phyloP scores from a whole-genome alignment of 2,797 vertebrate genomes.

The Paguma larvata region DNA sequence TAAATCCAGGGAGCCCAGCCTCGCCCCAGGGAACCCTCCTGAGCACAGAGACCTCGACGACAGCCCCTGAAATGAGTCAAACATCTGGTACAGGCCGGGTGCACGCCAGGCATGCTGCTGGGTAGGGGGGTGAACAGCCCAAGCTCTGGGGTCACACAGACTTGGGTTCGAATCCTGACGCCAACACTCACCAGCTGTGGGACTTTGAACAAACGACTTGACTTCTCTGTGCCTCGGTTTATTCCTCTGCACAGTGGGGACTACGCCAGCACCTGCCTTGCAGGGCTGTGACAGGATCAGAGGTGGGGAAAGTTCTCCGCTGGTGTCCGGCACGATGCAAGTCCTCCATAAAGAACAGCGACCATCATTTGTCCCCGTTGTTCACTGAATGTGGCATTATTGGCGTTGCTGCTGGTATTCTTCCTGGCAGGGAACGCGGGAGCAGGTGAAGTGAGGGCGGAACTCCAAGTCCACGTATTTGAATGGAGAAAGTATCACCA shows the following conservation, averaged over 20 bases:
- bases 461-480: neutral
- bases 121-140: neutral
- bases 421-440: neutral
- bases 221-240: neutral
- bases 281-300: neutral
- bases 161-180: neutral
- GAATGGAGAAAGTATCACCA: neutral
- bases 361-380: fast-evolving
- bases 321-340: neutral
- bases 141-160: neutral
- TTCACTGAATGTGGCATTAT: fast-evolving
- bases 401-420: too few relatives aligned
- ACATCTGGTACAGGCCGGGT: neutral
- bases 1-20: neutral
- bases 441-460: neutral
- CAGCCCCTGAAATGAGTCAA: constrained; percentile 1
- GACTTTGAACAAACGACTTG: neutral
- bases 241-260: neutral
- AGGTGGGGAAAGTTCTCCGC: neutral
- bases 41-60: neutral
- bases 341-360: neutral
- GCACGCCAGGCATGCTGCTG: neutral
- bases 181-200: neutral
- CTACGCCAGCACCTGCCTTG: fast-evolving
- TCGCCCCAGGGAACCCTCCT: neutral